A percentile compares a stretch with the other conserved stretches of the same genome.
Evolutionary conservation across 2,888 invertebrate genomes (phyloP).

Genomic region (Cheilosia vulpina): DNA sequence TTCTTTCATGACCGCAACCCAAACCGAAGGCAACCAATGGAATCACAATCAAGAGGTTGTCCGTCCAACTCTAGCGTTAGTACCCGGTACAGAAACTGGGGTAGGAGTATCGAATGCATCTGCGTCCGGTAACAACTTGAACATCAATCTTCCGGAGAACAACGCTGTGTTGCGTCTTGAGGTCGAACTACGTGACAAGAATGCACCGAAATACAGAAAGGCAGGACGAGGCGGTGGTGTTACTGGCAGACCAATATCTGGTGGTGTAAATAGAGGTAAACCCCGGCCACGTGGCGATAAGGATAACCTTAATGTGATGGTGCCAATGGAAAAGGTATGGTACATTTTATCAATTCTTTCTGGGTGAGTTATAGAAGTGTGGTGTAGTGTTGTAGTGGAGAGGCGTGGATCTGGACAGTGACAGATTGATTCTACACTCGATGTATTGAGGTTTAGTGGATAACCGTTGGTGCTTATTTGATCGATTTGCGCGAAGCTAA

Average conservation of each 20-base stretch:
- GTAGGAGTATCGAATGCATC: slow-evolving; percentile 75
- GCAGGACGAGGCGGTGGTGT: slow-evolving; percentile 81
- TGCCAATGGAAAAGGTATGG: slow-evolving; percentile 87
- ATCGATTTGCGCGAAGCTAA: not conserved
- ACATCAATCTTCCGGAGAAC: slow-evolving; percentile 84
- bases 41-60: slow-evolving; percentile 63
- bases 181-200: slow-evolving; percentile 84
- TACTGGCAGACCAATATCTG: slow-evolving; percentile 82
- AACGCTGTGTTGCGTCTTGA: slow-evolving; percentile 83
- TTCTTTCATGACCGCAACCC: slow-evolving; percentile 45
- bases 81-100: slow-evolving; percentile 35
- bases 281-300: slow-evolving; percentile 77
- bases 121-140: slow-evolving; percentile 81
- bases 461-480: slow-evolving; percentile 16
- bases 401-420: slow-evolving; percentile 7
- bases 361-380: slow-evolving; percentile 7
- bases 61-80: slow-evolving; percentile 30
- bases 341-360: slow-evolving; percentile 41
- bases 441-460: slow-evolving; percentile 27
- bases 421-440: slow-evolving; percentile 22
- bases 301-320: slow-evolving; percentile 84
- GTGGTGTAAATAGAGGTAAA: slow-evolving; percentile 59
- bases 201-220: slow-evolving; percentile 83
- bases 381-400: not conserved
- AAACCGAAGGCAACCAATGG: slow-evolving; percentile 59